These are phyloP conservation scores for Pterostichus madidus DNA, from an alignment of 2,888 invertebrate species.

Conservation along the genomic window DNA sequence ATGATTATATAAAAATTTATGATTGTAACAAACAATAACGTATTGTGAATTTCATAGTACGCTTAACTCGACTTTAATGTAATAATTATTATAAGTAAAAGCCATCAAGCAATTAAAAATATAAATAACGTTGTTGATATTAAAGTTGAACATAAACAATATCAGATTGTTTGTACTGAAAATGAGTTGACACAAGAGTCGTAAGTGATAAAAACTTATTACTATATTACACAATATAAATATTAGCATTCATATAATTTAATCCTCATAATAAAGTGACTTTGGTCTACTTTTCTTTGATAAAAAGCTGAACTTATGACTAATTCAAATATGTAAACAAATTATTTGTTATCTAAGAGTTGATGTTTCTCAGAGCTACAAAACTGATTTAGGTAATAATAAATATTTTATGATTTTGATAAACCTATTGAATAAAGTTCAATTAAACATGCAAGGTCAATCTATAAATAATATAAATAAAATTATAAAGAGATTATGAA, in stretches of 20 bases:
- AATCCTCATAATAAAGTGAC: conserved; percentile 22
- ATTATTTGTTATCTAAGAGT: conserved; percentile 24
- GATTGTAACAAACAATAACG: too few relatives aligned
- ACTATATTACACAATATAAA: conserved; percentile 24
- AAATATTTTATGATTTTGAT: conserved; percentile 5
- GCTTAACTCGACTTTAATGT: too few relatives aligned
- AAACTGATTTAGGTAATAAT: conserved; percentile 41
- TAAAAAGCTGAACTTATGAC: conserved; percentile 46
- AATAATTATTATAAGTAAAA: too few relatives aligned
- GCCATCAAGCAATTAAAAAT: too few relatives aligned
- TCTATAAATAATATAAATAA: conserved; percentile 29
- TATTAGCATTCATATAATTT: conserved; percentile 20
- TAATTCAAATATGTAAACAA: conserved; percentile 31
- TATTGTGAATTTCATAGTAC: too few relatives aligned
- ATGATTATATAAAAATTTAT: too few relatives aligned
- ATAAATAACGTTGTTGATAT: neutral
- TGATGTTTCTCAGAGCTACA: conserved; percentile 5
- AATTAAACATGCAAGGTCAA: conserved; percentile 25
- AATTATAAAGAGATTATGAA: neutral
- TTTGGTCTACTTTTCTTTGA: conserved; percentile 17
- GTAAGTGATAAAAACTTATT: conserved; percentile 13
- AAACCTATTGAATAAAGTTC: conserved; percentile 41
- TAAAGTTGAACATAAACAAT: conserved; percentile 1
- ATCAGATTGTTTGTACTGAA: neutral
- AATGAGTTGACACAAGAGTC: neutral